Conservation (phyloP, 1,140 invertebrate genomes). For the Brachionus rotundiformis region DNA sequence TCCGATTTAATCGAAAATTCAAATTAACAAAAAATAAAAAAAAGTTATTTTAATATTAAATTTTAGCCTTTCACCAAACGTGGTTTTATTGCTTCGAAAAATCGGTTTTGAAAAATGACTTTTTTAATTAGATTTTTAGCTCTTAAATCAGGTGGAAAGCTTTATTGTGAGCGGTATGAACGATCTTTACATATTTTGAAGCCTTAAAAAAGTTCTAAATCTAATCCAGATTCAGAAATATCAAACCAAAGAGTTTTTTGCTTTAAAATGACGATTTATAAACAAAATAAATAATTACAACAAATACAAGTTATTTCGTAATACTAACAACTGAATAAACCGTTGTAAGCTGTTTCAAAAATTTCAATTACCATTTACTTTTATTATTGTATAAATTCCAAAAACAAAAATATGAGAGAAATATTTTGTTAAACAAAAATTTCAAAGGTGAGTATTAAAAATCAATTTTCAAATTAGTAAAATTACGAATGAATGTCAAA, state of each 20-base stretch:
- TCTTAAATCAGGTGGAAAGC: not conserved
- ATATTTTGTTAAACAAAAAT: not conserved
- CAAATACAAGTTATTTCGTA: not conserved
- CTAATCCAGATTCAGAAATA: not conserved
- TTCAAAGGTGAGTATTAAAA: not conserved
- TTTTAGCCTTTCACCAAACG: too few species aligned
- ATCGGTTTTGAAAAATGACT: not conserved
- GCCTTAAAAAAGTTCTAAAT: not conserved
- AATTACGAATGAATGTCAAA: too few species aligned
- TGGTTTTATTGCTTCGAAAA: not conserved
- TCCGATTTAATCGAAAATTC: too few species aligned
- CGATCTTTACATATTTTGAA: not conserved
- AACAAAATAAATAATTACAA: not conserved
- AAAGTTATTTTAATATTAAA: too few species aligned
- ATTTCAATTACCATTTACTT: conserved; percentile 2
- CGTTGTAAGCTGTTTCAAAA: not conserved
- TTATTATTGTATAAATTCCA: not conserved
- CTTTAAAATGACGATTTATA: conserved; percentile 3
- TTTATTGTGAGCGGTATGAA: not conserved
- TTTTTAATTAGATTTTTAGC: not conserved
- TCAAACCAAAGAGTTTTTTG: not conserved
- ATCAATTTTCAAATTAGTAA: too few species aligned
- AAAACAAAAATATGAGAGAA: not conserved
- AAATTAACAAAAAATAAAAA: too few species aligned
- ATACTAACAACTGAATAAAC: not conserved